Conservation (phyloP, 2,113 vertebrate genomes). For the Archocentrus centrarchus region DNA sequence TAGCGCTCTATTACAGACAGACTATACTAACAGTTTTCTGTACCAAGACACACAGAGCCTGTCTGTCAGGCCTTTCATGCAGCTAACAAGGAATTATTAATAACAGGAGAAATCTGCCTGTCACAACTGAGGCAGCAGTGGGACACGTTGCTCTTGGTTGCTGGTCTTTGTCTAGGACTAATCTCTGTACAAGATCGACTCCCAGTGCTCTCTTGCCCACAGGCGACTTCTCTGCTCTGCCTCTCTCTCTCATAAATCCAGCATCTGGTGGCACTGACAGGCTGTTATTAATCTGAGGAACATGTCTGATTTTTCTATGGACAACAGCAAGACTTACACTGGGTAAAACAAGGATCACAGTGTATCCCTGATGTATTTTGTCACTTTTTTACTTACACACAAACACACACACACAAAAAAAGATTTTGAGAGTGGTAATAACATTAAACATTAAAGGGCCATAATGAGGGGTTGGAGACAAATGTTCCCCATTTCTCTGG, state of each 20-base stretch:
- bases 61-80: conserved; percentile 38
- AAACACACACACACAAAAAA: background rate
- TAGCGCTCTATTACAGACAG: conserved; percentile 17
- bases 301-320: conserved; percentile 28
- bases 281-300: conserved; percentile 53
- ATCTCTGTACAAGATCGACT: conserved; percentile 55
- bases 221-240: conserved; percentile 32
- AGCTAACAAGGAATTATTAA: conserved; percentile 44
- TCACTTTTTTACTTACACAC: background rate
- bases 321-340: conserved; percentile 4
- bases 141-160: background rate
- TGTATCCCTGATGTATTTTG: background rate
- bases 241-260: conserved; percentile 35
- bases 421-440: background rate
- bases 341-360: background rate
- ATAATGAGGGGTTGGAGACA: background rate
- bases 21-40: conserved; percentile 17
- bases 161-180: conserved; percentile 54
- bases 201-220: conserved; percentile 35
- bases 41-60: conserved; percentile 10
- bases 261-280: conserved; percentile 48
- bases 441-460: background rate
- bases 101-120: conserved; percentile 42
- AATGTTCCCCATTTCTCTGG: background rate
- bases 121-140: conserved; percentile 40